A percentile compares a stretch with the other conserved stretches of the same genome.
These are phyloP conservation scores for Helarctos malayanus DNA, from an alignment of 2,797 vertebrate species.

Conservation along the genomic window DNA sequence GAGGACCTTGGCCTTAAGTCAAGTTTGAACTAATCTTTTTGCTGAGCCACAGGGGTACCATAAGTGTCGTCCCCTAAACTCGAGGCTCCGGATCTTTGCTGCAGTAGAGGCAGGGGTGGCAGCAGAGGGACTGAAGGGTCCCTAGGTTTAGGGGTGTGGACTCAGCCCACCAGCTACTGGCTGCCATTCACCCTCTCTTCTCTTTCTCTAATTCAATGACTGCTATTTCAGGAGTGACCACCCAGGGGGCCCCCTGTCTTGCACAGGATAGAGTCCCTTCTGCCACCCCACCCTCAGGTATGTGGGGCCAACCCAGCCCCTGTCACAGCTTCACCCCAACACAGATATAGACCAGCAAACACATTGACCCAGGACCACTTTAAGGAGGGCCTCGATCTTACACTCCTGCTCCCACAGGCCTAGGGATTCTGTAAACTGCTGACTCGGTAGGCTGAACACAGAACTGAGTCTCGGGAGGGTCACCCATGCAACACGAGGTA, in stretches of 20 bases:
- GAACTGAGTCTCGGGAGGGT: neutral
- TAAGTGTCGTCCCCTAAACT: neutral
- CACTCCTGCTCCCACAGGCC: neutral
- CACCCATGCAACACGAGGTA: fast-evolving
- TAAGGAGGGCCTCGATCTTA: neutral
- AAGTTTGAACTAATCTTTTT: neutral
- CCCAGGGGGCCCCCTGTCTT: neutral
- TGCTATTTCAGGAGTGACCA: neutral
- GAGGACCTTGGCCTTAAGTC: neutral
- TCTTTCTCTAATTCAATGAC: neutral
- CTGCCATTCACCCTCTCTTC: neutral
- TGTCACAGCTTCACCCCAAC: neutral
- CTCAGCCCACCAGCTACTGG: neutral
- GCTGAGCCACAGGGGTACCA: neutral
- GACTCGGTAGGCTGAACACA: neutral
- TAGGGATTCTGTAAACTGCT: neutral
- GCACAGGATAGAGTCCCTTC: neutral
- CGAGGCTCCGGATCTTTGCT: neutral
- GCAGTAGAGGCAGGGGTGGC: neutral
- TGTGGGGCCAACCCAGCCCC: neutral
- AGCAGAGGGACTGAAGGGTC: neutral
- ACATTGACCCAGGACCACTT: neutral
- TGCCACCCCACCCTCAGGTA: neutral
- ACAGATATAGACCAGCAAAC: neutral
- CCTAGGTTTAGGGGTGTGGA: neutral